Evolutionary conservation across 2,888 invertebrate genomes (phyloP).

Genomic region (Galerucella nymphaeae): DNA sequence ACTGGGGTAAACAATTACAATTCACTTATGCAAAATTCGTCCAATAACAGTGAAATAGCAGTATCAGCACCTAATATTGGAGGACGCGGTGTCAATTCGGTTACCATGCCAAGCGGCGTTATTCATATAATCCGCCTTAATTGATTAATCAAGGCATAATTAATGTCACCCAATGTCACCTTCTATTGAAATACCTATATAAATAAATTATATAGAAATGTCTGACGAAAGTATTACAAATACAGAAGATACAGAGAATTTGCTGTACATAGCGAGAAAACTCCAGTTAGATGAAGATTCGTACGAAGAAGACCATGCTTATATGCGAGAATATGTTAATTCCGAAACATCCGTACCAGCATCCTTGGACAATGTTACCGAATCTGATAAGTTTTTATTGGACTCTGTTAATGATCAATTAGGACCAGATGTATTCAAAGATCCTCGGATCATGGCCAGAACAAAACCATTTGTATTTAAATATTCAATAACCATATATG

Average conservation of each 20-base stretch:
- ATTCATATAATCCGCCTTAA: too few species aligned
- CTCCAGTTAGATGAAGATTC: slow-evolving; percentile 48
- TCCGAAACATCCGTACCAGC: slow-evolving; percentile 23
- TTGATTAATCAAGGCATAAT: neutral
- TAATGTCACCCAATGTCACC: neutral
- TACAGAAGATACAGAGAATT: slow-evolving; percentile 50
- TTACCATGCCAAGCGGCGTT: too few species aligned
- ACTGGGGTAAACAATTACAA: too few species aligned
- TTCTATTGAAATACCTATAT: neutral
- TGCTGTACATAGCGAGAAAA: slow-evolving; percentile 49
- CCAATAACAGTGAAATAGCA: too few species aligned
- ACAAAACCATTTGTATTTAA: slow-evolving; percentile 50
- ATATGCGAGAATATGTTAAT: slow-evolving; percentile 35
- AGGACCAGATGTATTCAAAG: slow-evolving; percentile 43
- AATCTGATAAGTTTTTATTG: slow-evolving; percentile 16
- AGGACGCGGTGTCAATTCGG: too few species aligned
- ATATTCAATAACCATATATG: neutral
- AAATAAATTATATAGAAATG: slow-evolving; percentile 35
- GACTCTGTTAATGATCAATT: slow-evolving; percentile 16
- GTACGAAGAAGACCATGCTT: slow-evolving; percentile 40
- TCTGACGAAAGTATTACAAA: slow-evolving; percentile 50
- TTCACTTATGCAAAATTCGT: too few species aligned
- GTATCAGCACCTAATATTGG: too few species aligned
- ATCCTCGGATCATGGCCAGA: slow-evolving; percentile 44
- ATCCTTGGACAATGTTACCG: neutral